phyloP scores from a whole-genome alignment of 64 coral and sea anemone species.

The Acropora tenuis region DNA sequence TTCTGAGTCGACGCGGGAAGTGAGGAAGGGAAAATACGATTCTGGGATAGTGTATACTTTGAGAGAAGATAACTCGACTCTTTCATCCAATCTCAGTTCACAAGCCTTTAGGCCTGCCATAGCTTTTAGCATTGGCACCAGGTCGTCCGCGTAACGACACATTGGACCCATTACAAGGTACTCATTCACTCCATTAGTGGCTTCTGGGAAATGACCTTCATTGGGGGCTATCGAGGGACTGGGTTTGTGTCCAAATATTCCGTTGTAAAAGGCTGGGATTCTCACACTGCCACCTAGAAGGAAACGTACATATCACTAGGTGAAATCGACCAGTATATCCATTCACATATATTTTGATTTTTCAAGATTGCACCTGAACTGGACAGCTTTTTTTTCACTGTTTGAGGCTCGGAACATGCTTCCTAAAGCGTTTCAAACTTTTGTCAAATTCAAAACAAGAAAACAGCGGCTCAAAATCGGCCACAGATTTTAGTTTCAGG shows the following conservation, averaged over 20 bases:
- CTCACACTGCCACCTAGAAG: slow-evolving; percentile 81
- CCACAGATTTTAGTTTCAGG: too few relatives aligned
- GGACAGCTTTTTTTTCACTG: too few relatives aligned
- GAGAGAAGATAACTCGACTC: slow-evolving; percentile 76
- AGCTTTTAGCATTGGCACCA: slow-evolving; percentile 71
- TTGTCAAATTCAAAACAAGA: too few relatives aligned
- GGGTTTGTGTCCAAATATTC: slow-evolving; percentile 92
- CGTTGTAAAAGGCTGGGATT: slow-evolving; percentile 92
- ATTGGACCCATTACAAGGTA: slow-evolving; percentile 90
- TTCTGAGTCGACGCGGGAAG: slow-evolving; percentile 61
- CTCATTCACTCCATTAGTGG: slow-evolving; percentile 61
- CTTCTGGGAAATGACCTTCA: slow-evolving; percentile 81
- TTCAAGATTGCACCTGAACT: too few relatives aligned
- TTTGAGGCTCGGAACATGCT: not conserved
- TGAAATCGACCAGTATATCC: too few relatives aligned
- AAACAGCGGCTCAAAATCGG: too few relatives aligned
- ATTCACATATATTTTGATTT: too few relatives aligned
- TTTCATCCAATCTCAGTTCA: slow-evolving; percentile 66
- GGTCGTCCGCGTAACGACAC: slow-evolving; percentile 82
- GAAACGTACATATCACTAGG: not conserved
- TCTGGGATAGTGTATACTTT: slow-evolving; percentile 75
- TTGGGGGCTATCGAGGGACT: slow-evolving; percentile 86
- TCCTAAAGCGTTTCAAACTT: too few relatives aligned
- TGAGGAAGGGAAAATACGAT: slow-evolving; percentile 54
- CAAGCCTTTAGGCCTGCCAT: slow-evolving; percentile 69